Percentiles rank a stretch among this genome's conserved stretches.
These are phyloP conservation scores for Halictus quadricinctus DNA, from an alignment of 2,888 invertebrate species.

Conservation along the genomic window DNA sequence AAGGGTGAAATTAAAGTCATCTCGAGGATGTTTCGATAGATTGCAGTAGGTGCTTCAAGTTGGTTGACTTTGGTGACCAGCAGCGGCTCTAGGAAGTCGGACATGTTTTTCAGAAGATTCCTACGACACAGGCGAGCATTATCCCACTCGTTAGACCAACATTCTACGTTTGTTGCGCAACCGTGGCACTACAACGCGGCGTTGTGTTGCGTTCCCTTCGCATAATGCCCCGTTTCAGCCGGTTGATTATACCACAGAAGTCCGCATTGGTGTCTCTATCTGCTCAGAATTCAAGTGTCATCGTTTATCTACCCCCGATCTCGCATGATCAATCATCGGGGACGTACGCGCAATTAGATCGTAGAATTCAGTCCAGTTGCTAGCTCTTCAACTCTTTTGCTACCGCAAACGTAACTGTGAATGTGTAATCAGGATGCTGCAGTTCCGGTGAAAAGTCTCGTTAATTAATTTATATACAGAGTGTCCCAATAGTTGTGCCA, in stretches of 20 bases:
- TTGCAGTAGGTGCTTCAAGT: background rate
- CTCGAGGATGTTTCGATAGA: background rate
- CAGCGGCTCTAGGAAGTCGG: background rate
- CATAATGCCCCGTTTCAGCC: conserved; percentile 4
- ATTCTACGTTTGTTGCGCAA: background rate
- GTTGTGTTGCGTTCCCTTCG: background rate
- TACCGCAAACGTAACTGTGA: background rate
- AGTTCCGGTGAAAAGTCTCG: background rate
- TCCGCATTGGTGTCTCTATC: background rate
- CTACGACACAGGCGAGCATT: background rate
- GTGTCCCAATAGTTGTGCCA: too few relatives aligned
- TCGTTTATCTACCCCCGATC: background rate
- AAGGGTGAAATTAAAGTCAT: background rate
- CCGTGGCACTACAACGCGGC: background rate
- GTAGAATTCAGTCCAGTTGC: background rate
- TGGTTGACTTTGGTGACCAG: background rate
- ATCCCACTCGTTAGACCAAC: background rate
- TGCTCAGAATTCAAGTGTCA: conserved; percentile 6
- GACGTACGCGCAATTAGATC: background rate
- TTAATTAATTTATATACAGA: background rate
- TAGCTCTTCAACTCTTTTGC: background rate
- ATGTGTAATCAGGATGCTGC: background rate
- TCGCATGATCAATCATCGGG: background rate
- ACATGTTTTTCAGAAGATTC: background rate
- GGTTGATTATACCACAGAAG: conserved; percentile 1